Conservation (phyloP, 1,140 invertebrate genomes). For the Sinonovacula constricta region DNA sequence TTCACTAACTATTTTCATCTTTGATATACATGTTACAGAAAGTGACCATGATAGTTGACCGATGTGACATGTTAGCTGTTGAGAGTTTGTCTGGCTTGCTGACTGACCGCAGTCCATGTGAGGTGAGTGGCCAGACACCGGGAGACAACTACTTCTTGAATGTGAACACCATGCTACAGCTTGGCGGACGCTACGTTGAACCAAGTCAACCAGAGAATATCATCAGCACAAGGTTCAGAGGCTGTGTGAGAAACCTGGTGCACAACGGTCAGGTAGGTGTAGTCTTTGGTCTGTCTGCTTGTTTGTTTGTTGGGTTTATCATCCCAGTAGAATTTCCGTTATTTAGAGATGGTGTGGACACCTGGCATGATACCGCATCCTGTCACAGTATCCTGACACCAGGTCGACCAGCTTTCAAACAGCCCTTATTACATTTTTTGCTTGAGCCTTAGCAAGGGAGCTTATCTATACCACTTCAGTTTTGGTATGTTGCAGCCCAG, state of each 20-base stretch:
- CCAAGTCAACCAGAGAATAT: slow-evolving; percentile 92
- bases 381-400: no score
- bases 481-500: no score
- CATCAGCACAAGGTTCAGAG: slow-evolving; percentile 90
- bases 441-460: no score
- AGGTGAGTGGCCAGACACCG: slow-evolving; percentile 91
- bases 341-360: no score
- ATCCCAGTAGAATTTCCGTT: no score
- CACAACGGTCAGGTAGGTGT: slow-evolving; percentile 91
- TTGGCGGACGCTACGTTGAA: slow-evolving; percentile 91
- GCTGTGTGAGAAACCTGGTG: slow-evolving; percentile 96
- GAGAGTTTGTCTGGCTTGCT: slow-evolving; percentile 79
- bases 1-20: no score
- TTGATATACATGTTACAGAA: no score
- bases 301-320: no score
- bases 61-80: slow-evolving; percentile 90
- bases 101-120: slow-evolving; percentile 92
- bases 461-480: no score
- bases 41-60: slow-evolving; percentile 90
- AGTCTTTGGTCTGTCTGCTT: neutral
- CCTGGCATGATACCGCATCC: no score
- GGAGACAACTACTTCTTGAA: slow-evolving; percentile 98
- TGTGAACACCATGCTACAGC: slow-evolving; percentile 95
- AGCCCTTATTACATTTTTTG: no score
- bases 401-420: no score